Evolutionary conservation across 2,797 vertebrate species (phyloP), one percentile per base, ranked within the genome.

Genomic region (Xenentodon cancila): DNA sequence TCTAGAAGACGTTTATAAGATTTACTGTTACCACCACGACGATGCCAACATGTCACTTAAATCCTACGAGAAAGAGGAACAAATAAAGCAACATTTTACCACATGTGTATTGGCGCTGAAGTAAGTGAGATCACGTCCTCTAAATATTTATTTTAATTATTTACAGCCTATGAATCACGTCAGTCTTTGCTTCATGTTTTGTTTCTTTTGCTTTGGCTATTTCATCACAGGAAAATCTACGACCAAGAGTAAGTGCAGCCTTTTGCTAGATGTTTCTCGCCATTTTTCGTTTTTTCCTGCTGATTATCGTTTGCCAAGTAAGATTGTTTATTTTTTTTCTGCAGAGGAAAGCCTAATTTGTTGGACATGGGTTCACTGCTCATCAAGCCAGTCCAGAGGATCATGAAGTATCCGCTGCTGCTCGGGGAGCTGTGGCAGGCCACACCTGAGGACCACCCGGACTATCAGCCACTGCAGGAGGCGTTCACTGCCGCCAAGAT

Each of bases 341-440:
- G 54, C 84, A 99, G 97, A 91, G 94, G 95, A 48, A 99, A 97
- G 84, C 83, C 96, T 1, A 98, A 95, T 77, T 75, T 99, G 71
- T 84, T 95, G 83, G 93, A 98, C 78, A 96, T 99, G 96, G 97
- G 96, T 52, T 99, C 97, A 8, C 82, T 99, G 70, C 90, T 98
- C 85, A 99, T 99, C 87, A 98, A 97, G 77, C 97, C 97, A 0
- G 96, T 99, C 34, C 97, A 99, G 82, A 92, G 97, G 9, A 91
- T 99, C 78, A 99, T 99, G 97, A 99, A 98, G 84, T 99, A 99
- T 54, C 97, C 97, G 0, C 80, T 99, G 75, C 85, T 99, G 61
- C 91, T 99, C 37, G 85, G 88, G 12, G 96, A 98, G 77, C 94
- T 99, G 48, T 92, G 94, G 89, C 95, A 95, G 61, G 90, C 97